Base-by-base conservation (phyloP, 2,888 invertebrate genomes). In the Elegia similella region DNA sequence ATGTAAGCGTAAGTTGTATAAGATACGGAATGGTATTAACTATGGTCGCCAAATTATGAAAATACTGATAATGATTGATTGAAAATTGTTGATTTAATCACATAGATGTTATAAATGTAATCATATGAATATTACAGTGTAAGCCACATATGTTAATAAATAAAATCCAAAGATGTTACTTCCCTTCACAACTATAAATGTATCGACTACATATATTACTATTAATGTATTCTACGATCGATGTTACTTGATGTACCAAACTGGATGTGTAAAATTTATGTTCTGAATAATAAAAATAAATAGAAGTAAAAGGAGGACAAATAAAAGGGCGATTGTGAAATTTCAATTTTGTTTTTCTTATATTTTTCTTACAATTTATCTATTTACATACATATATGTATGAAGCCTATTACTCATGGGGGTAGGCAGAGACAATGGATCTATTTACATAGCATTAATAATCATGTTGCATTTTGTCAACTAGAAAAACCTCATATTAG, bases 41-140 rank as follows among this genome's bases (percentile, higher is more conserved):
- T 86, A 86, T 84, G 82, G 86, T 90, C 89, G 91, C 91, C 91
- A 91, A 91, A 91, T 87, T 84, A 84, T 78, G 80, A 78, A 77
- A 80, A 78, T 83, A 85, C 73, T 80, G 79, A 79, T 69, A 38
- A 38, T 38, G n/a, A 38, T 34, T 38, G 79, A 76, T 76, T n/a
- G 72, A 78, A 69, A 69, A 83, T 82, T 86, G 87, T 88, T 88
- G 76, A 85, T 79, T 48, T 56, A 76, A 76, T 81, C 79, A 75
- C 73, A 76, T 83, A 82, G 79, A 75, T 80, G 80, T 83, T 83
- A 78, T 78, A 80, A 78, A 69, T 74, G 65, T 70, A 70, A 70
- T 74, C 71, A 75, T 66, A 61, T 59, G 59, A 62, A 58, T 63
- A 57, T 61, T 76, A 73, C 62, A 57, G 64, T 69, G 65, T 67